A percentile compares a stretch with the other conserved stretches of the same genome.
phyloP scores from a whole-genome alignment of 37 sponge, comb jelly and placozoan species.

The Amphimedon queenslandica region DNA sequence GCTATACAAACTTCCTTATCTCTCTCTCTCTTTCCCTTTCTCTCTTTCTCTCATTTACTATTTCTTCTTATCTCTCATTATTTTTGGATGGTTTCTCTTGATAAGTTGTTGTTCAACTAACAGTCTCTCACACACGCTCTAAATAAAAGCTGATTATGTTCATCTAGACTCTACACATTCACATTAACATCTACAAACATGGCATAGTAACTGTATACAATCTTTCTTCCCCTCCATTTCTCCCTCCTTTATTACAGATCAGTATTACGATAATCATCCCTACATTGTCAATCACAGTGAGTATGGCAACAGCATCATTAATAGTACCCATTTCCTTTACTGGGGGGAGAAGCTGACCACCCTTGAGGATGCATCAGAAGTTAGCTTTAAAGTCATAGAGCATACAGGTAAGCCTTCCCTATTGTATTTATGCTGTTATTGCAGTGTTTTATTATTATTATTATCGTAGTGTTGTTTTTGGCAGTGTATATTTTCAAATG shows the following conservation, averaged over 20 bases:
- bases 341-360: conserved; percentile 64
- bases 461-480: background rate
- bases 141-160: no score
- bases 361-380: conserved; percentile 45
- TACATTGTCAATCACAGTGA: conserved; percentile 51
- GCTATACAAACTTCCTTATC: background rate
- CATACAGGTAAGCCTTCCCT: conserved; percentile 8
- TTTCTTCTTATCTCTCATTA: background rate
- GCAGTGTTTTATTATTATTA: background rate
- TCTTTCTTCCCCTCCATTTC: background rate
- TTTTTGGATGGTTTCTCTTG: no score
- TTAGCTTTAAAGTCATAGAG: conserved; percentile 34
- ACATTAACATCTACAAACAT: no score
- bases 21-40: background rate
- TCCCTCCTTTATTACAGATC: conserved; percentile 17
- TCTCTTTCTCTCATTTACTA: background rate
- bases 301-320: conserved; percentile 51
- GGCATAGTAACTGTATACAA: no score
- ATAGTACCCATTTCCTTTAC: conserved; percentile 74
- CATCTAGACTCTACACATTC: no score
- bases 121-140: no score
- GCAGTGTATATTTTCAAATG: no score
- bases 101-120: no score
- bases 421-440: background rate
- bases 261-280: conserved; percentile 38